A percentile compares a stretch with the other conserved stretches of the same genome.
These are phyloP conservation scores for Drosophila parthenogenetica DNA, from an alignment of 2,888 invertebrate species.

Conservation along the genomic window DNA sequence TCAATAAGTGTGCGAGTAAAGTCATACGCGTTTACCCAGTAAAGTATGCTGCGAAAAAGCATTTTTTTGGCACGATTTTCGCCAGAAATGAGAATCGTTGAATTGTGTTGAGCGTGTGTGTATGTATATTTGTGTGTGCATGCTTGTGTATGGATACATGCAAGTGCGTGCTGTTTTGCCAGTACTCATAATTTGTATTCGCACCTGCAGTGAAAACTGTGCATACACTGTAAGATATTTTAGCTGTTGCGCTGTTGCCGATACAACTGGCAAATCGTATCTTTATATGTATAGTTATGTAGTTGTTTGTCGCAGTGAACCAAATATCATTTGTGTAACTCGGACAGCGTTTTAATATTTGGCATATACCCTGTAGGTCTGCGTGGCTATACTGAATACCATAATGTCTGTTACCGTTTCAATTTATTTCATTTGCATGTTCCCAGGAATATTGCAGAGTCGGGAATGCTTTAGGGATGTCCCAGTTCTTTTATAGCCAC, in stretches of 20 bases:
- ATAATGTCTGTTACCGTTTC: background rate
- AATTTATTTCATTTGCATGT: too few species aligned
- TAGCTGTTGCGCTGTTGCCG: background rate
- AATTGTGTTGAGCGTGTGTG: slow-evolving; percentile 3
- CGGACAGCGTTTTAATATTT: slow-evolving; percentile 27
- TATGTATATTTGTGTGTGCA: background rate
- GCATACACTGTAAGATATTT: slow-evolving; percentile 28
- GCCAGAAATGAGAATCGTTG: slow-evolving; percentile 6
- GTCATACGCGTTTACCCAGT: background rate
- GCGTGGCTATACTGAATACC: background rate
- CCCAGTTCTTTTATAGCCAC: slow-evolving; percentile 10
- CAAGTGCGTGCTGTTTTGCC: slow-evolving; percentile 39
- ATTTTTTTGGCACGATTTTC: background rate
- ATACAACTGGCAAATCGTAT: too few species aligned
- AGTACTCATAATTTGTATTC: slow-evolving; percentile 49
- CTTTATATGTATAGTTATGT: background rate
- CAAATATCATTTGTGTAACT: slow-evolving; percentile 5
- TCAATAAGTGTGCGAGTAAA: too few species aligned
- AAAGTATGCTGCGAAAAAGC: slow-evolving; percentile 34
- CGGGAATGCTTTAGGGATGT: background rate
- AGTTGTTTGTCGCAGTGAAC: slow-evolving; percentile 1
- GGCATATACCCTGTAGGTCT: slow-evolving; percentile 10
- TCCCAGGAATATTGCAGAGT: background rate
- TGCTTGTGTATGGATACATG: slow-evolving; percentile 21
- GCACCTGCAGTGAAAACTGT: slow-evolving; percentile 29